A percentile compares a stretch with the other conserved stretches of the same genome.
Evolutionary conservation across 2,888 invertebrate genomes (phyloP).

Genomic region (Aleiodes testaceus): DNA sequence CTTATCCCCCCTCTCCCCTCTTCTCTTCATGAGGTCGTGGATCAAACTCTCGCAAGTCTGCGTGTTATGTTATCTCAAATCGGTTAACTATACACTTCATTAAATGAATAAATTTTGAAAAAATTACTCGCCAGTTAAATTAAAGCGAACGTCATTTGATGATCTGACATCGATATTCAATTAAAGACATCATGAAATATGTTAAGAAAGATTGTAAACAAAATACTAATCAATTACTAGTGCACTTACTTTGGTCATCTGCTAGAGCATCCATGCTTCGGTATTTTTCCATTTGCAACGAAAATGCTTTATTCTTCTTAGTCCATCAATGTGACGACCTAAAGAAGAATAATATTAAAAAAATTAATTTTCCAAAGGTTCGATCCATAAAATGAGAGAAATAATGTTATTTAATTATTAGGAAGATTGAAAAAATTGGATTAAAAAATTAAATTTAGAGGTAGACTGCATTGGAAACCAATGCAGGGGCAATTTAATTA

Average conservation of each 20-base stretch:
- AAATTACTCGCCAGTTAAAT: constrained; percentile 41
- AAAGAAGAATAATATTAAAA: too few relatives aligned
- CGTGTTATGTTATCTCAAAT: constrained; percentile 62
- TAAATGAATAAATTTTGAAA: constrained; percentile 51
- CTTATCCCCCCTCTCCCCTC: constrained; percentile 40
- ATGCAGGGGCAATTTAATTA: not conserved
- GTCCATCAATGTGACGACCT: too few relatives aligned
- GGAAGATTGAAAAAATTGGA: not conserved
- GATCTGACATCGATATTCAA: too few relatives aligned
- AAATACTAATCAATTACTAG: too few relatives aligned
- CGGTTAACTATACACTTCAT: constrained; percentile 49
- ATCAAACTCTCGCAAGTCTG: constrained; percentile 35
- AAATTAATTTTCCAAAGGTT: too few relatives aligned
- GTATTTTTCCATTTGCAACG: too few relatives aligned
- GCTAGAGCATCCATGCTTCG: too few relatives aligned
- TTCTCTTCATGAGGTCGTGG: constrained; percentile 31
- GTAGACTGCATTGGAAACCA: not conserved
- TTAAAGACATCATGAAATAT: not conserved
- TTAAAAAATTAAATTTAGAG: not conserved
- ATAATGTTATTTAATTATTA: not conserved
- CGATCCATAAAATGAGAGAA: not conserved
- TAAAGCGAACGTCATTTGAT: not conserved
- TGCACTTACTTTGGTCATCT: too few relatives aligned
- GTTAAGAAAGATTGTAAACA: too few relatives aligned
- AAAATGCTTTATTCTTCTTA: too few relatives aligned